A percentile compares a stretch with the other conserved stretches of the same genome.
phyloP scores from a whole-genome alignment of 1,140 invertebrate species.

The Drosophila tropicalis region DNA sequence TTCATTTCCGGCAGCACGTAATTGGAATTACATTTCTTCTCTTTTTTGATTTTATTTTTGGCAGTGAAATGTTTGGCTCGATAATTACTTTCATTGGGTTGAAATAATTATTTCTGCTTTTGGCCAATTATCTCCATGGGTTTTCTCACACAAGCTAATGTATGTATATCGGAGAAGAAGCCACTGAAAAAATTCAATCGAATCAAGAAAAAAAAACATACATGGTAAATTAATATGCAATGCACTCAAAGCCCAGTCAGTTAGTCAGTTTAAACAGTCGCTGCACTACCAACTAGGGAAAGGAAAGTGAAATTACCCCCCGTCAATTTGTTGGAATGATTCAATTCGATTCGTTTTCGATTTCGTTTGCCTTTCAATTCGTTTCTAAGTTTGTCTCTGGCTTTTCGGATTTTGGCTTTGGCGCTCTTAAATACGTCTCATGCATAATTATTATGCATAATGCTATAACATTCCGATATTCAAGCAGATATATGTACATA shows the following conservation, averaged over 20 bases:
- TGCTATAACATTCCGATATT: conserved; percentile 18
- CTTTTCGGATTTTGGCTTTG: neutral
- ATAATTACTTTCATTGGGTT: conserved; percentile 50
- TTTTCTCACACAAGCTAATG: conserved; percentile 33
- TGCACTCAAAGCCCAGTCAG: conserved; percentile 48
- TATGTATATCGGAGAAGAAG: conserved; percentile 62
- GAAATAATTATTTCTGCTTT: conserved; percentile 53
- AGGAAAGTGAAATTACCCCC: conserved; percentile 73
- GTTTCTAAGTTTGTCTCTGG: conserved; percentile 61
- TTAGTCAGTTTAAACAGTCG: conserved; percentile 38
- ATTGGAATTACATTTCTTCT: conserved; percentile 57
- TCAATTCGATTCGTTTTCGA: conserved; percentile 70
- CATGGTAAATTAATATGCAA: conserved; percentile 47
- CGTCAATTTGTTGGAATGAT: conserved; percentile 26
- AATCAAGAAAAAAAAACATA: conserved; percentile 31
- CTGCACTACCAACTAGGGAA: conserved; percentile 58
- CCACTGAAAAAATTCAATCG: conserved; percentile 49
- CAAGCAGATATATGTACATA: conserved; percentile 4
- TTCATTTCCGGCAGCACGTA: conserved; percentile 75
- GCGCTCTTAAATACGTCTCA: conserved; percentile 66
- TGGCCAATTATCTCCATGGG: conserved; percentile 30
- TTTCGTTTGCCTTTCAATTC: conserved; percentile 60
- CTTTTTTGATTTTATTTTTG: conserved; percentile 55
- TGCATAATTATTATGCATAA: conserved; percentile 71
- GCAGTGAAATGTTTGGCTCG: conserved; percentile 64